Percentiles rank a stretch among this genome's conserved stretches.
Conservation (phyloP, 2,113 vertebrate species). For the Cheilinus undulatus region DNA sequence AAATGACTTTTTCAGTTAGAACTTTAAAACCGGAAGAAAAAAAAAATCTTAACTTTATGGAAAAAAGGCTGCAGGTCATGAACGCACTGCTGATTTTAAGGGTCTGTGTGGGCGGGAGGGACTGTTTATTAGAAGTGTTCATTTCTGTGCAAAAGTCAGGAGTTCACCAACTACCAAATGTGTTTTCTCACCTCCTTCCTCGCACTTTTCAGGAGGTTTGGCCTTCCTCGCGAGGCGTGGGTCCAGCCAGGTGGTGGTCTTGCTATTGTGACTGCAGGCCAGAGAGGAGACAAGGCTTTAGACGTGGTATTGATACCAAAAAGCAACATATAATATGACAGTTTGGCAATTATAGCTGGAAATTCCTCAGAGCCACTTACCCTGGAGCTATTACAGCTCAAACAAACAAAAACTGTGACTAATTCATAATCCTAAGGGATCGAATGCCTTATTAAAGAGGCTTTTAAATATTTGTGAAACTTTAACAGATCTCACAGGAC, state of each 20-base stretch:
- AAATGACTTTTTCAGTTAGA: too few relatives aligned
- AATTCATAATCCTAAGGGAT: slow-evolving; percentile 39
- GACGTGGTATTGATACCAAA: background rate
- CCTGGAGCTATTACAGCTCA: slow-evolving; percentile 19
- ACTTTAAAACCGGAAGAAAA: too few relatives aligned
- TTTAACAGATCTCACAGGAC: slow-evolving; percentile 14
- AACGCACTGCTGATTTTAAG: too few relatives aligned
- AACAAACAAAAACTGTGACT: slow-evolving; percentile 13
- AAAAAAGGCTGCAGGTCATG: background rate
- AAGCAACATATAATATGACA: slow-evolving; percentile 9
- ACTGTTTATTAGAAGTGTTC: background rate
- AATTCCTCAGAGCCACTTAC: slow-evolving; percentile 21
- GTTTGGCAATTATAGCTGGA: slow-evolving; percentile 28
- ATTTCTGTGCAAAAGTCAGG: too few relatives aligned
- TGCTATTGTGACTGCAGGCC: slow-evolving; percentile 92
- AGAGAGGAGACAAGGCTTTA: slow-evolving; percentile 47
- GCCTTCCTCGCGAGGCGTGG: slow-evolving; percentile 97
- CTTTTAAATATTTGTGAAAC: slow-evolving; percentile 37
- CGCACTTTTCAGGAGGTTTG: slow-evolving; percentile 97
- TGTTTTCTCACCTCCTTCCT: slow-evolving; percentile 91
- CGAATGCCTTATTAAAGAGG: slow-evolving; percentile 36
- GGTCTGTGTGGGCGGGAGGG: background rate
- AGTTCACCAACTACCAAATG: background rate
- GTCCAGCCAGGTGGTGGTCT: slow-evolving; percentile 99
- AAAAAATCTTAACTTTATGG: too few relatives aligned